phyloP scores from a whole-genome alignment of 2,797 vertebrate species.

The Sebastolobus alascanus region DNA sequence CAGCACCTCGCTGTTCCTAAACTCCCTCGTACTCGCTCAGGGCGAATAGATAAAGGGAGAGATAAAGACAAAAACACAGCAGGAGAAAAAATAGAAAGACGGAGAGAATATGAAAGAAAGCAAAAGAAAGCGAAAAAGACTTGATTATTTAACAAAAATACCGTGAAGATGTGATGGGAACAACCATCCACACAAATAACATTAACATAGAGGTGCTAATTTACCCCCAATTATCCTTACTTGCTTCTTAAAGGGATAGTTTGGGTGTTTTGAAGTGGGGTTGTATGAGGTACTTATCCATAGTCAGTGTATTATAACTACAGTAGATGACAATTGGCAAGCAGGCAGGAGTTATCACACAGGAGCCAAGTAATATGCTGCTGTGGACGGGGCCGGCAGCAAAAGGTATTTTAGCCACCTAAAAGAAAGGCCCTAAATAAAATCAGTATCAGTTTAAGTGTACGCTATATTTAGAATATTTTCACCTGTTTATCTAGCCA shows the following conservation, averaged over 20 bases:
- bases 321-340: background rate
- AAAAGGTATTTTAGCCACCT: background rate
- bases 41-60: constrained; percentile 8
- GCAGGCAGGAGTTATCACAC: background rate
- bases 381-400: background rate
- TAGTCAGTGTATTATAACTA: background rate
- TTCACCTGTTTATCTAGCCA: background rate
- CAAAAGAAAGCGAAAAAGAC: background rate
- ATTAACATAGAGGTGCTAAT: background rate
- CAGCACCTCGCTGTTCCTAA: constrained; percentile 29
- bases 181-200: background rate
- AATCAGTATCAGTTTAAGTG: background rate
- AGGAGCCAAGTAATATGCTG: background rate
- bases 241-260: background rate
- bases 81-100: background rate
- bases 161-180: background rate
- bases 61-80: constrained; percentile 16
- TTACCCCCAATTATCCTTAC: background rate
- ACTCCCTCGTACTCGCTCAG: constrained; percentile 41
- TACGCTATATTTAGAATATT: background rate
- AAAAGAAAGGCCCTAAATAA: background rate
- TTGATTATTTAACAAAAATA: background rate
- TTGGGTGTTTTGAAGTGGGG: background rate
- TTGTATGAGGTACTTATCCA: background rate
- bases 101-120: background rate